Conservation (phyloP, 2,113 vertebrate species). For the Hiodon alosoides region DNA sequence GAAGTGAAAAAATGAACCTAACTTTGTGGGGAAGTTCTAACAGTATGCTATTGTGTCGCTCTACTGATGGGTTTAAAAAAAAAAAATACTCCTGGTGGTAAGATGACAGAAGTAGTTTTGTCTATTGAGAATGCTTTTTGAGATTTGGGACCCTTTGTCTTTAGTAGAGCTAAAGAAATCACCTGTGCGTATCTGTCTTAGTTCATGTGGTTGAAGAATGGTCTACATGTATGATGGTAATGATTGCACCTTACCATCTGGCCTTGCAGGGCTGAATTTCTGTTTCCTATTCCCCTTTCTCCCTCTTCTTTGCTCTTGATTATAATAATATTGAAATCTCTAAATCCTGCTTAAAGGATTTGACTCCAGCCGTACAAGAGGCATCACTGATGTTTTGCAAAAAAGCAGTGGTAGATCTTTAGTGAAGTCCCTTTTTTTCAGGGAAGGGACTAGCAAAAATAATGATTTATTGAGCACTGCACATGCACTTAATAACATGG, state of each 20-base stretch:
- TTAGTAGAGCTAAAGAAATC: not conserved
- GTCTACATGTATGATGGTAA: not conserved
- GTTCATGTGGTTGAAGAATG: not conserved
- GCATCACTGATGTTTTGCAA: not conserved
- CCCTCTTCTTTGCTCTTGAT: not conserved
- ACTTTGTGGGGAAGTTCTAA: too few species aligned
- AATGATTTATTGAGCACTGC: too few species aligned
- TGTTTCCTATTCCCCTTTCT: not conserved
- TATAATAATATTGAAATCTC: constrained; percentile 20
- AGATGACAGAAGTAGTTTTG: too few species aligned
- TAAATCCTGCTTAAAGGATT: constrained; percentile 25
- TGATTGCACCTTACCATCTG: too few species aligned
- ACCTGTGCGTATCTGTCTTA: not conserved
- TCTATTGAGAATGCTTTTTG: not conserved
- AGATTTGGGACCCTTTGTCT: not conserved
- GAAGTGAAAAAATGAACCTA: too few species aligned
- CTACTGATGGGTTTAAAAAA: too few species aligned
- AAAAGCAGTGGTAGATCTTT: not conserved
- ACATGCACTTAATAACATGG: too few species aligned
- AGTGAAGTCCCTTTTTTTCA: not conserved
- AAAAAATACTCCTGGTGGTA: too few species aligned
- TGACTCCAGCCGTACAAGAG: not conserved
- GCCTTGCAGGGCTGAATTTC: too few species aligned
- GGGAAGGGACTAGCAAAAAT: too few species aligned
- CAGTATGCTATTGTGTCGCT: too few species aligned